Evolutionary conservation across 2,888 invertebrate genomes (phyloP), one percentile per base, ranked within the genome.

Genomic region (Sipha maydis): DNA sequence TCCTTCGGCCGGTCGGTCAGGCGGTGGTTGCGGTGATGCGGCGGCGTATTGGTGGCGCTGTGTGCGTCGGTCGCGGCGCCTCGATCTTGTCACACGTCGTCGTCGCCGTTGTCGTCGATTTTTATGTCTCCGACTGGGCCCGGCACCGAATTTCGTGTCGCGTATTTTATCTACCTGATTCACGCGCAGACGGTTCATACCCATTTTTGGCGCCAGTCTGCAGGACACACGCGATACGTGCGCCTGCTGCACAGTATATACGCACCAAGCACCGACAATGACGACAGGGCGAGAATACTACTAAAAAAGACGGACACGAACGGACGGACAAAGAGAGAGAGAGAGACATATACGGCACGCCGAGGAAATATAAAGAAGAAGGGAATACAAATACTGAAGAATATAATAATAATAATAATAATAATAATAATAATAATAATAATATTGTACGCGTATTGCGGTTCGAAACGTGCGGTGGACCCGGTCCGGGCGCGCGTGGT

Each of bases 121-220:
- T 86, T 75, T 79, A 85, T 69, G 83, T 56, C 89, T 76, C 61
- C 75, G 85, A 61, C 82, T 76, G 71, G 69, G 76, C 71, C 54
- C 21, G 79, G 77, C 78, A 69, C 88, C 85, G 85, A 41, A 86
- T 75, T 61, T 75, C 80, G 80, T 88, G 79, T 79, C 28, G 38
- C 75, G n/a, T 8, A 28, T 54, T n/a, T 67, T 67, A 67, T n/a
- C 2, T 79, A 79, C 86, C 79, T 79, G 86, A 79, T 86, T 54
- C 83, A 75, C 61, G 61, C 80, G 61, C 88, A 88, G 88, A 88
- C 88, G 75, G 80, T 80, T 48, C 61, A 61, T 88, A 88, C 88
- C 80, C 88, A 38, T 61, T 88, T 88, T 82, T 82, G 88, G 88
- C 88, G 88, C 82, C 88, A 88, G 88, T 88, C 88, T 88, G 48